A percentile compares a stretch with the other conserved stretches of the same genome.
Evolutionary conservation across 2,113 vertebrate species (phyloP).

Genomic region (Siphamia tubifer): DNA sequence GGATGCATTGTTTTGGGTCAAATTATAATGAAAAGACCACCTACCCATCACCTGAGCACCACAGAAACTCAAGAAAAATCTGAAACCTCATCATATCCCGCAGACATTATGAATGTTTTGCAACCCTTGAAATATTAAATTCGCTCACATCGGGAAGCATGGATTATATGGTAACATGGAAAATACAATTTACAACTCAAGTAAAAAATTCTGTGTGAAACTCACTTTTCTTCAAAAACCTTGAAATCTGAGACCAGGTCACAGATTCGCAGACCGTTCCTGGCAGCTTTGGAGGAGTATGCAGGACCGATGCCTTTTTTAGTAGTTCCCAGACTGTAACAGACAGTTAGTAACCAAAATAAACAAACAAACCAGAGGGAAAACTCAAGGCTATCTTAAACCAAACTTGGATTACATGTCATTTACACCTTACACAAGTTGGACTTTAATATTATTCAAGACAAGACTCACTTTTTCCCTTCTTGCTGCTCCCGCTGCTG

Average conservation of each 20-base stretch:
- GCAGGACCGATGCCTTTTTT: constrained; percentile 86
- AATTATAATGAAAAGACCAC: no score
- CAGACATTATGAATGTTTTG: no score
- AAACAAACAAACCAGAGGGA: no score
- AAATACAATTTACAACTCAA: neutral
- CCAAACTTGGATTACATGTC: no score
- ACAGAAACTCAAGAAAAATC: no score
- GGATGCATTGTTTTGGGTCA: no score
- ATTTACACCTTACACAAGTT: no score
- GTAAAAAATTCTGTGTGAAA: neutral
- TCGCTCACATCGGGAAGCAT: neutral
- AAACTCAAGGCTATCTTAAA: no score
- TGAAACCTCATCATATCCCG: no score
- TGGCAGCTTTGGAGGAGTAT: constrained; percentile 85
- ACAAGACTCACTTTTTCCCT: constrained; percentile 79
- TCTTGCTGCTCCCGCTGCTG: constrained; percentile 82
- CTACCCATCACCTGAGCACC: no score
- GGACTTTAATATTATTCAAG: no score
- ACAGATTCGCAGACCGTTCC: constrained; percentile 82
- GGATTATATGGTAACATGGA: neutral
- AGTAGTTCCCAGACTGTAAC: constrained; percentile 82
- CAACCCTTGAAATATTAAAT: no score
- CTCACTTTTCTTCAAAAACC: constrained; percentile 83
- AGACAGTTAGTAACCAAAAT: neutral
- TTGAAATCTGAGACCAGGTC: constrained; percentile 83